Base-by-base conservation (phyloP, 1,140 invertebrate genomes). In the Acyrthosiphon pisum region DNA sequence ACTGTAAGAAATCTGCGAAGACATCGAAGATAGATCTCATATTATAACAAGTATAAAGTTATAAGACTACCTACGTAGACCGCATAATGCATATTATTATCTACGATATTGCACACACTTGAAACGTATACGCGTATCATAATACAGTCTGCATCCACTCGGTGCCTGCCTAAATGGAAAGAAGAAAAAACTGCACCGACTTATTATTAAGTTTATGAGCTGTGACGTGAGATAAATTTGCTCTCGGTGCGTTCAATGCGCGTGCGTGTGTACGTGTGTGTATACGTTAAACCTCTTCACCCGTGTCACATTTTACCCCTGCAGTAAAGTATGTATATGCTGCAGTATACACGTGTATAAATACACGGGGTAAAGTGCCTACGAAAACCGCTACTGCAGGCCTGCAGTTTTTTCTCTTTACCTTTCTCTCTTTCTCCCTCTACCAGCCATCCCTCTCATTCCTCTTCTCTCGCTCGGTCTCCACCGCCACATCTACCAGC, bases 151-250 rank as follows among this genome's bases (percentile, higher is more conserved):
- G 60, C 4, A n/a, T 35, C 30, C 60, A 76, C n/a, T 76, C 60
- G n/a, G 60, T 30, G 56, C 6, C 30, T 2, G 60, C n/a, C 14
- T 76, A 76, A 76, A 76, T 6, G 83, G 23, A 44, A 84, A 44
- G 9, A 9, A 50, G n/a, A 22, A 20, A 88, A 88, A 88, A 48
- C 44, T 26, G 30, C 30, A n/a, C 18, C 46, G 44, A 88, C 44
- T 88, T 48, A 50, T 88, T 88, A 88, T 88, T 50, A 88, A 88
- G 86, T 88, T 88, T 48, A 88, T 50, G 86, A 48, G 86, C 86
- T 48, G 86, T 48, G 86, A 50, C 86, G n/a, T 14, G 86, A 88
- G 86, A 88, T 88, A 88, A 88, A 88, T 88, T 86, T 9, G 23
- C 11, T 76, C 37, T 41, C 37, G 37, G 35, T 83, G 81, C 37